Evolutionary conservation across 2,113 vertebrate species (phyloP).

Genomic region (Halcyon malimbica): DNA sequence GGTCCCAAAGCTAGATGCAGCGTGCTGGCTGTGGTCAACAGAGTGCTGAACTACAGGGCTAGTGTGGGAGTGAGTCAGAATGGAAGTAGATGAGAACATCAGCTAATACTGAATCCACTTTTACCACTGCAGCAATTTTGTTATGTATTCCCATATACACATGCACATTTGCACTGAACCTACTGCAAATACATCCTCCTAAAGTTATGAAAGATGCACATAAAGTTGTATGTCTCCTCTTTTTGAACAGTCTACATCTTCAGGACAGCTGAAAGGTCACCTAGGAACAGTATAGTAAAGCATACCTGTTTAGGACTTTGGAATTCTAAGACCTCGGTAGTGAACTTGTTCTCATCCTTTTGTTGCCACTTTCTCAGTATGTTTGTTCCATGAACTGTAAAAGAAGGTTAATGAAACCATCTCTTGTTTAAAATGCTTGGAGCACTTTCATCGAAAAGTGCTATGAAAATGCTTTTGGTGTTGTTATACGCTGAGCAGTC

Average conservation of each 20-base stretch:
- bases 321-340: not conserved
- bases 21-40: rapidly evolving
- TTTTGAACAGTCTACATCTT: not conserved
- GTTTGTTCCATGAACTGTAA: not conserved
- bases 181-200: not conserved
- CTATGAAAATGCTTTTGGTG: not conserved
- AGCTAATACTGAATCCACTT: not conserved
- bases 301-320: not conserved
- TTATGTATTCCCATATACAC: not conserved
- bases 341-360: not conserved
- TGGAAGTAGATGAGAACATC: rapidly evolving
- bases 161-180: not conserved
- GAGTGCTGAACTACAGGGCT: not conserved
- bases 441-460: not conserved
- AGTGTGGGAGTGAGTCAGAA: not conserved
- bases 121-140: not conserved
- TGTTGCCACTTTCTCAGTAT: not conserved
- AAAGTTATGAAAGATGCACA: not conserved
- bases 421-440: not conserved
- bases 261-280: not conserved
- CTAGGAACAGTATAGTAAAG: not conserved
- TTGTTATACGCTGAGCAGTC: not conserved
- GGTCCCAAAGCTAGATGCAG: not conserved
- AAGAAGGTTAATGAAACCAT: not conserved
- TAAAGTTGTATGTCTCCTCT: not conserved